Percentiles rank a stretch among this genome's conserved stretches.
phyloP scores from a whole-genome alignment of 1,140 invertebrate genomes.

The Ylistrum balloti region DNA sequence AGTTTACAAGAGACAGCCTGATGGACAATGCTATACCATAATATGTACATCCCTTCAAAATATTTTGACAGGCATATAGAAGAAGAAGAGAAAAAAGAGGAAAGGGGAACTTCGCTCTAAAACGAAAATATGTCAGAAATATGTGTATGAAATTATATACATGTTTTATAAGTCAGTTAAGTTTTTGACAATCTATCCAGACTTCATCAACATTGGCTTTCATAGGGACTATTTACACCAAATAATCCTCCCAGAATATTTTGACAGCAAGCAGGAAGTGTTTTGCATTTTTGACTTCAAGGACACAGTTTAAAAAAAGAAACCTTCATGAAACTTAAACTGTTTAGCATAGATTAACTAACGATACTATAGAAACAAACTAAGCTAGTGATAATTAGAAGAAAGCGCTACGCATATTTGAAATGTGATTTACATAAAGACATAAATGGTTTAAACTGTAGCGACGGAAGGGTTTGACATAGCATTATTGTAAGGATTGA shows the following conservation, averaged over 20 bases:
- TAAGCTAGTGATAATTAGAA: not conserved
- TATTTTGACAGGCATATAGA: no score
- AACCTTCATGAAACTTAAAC: not conserved
- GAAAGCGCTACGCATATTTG: slow-evolving; percentile 27
- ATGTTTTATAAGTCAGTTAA: not conserved
- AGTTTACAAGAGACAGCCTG: no score
- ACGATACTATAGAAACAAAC: not conserved
- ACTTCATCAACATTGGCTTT: not conserved
- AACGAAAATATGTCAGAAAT: no score
- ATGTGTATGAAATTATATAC: no score
- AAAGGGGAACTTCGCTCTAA: no score
- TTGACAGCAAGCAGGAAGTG: not conserved
- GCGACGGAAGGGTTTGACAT: slow-evolving; percentile 36
- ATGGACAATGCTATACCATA: no score
- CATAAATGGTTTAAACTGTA: slow-evolving; percentile 31
- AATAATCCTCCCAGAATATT: not conserved
- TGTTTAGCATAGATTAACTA: slow-evolving; percentile 18
- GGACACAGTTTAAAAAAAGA: not conserved
- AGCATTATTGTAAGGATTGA: slow-evolving; percentile 34
- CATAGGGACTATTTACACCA: not conserved
- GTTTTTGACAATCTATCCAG: not conserved
- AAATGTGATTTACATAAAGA: slow-evolving; percentile 40
- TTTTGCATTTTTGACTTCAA: slow-evolving; percentile 40
- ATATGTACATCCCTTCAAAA: no score
- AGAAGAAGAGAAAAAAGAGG: no score